Percentiles rank a stretch among this genome's conserved stretches.
Conservation (phyloP, 1,140 invertebrate species). For the Magallana gigas region DNA sequence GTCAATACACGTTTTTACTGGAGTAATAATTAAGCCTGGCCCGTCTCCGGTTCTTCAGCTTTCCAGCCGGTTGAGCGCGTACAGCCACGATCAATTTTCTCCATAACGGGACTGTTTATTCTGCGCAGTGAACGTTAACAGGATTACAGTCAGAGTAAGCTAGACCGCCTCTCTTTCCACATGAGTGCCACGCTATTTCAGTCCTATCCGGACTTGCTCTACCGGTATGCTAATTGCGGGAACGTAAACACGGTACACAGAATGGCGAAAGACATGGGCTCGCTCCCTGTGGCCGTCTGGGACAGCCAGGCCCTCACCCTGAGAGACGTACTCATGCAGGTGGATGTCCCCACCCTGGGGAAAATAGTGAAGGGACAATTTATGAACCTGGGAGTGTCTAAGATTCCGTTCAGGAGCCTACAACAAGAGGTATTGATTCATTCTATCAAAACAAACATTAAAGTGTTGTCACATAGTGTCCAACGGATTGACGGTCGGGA, state of each 20-base stretch:
- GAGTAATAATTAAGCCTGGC: background rate
- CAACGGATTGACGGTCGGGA: conserved; percentile 91
- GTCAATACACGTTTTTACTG: background rate
- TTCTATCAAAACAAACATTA: conserved; percentile 89
- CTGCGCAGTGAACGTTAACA: conserved; percentile 14
- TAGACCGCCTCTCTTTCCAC: background rate
- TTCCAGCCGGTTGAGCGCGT: background rate
- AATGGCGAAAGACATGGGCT: conserved; percentile 45
- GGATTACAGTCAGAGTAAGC: background rate
- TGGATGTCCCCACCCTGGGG: conserved; percentile 89
- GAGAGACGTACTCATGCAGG: conserved; percentile 89
- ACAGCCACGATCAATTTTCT: background rate
- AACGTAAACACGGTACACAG: conserved; percentile 51
- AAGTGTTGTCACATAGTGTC: conserved; percentile 92
- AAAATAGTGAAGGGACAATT: conserved; percentile 96
- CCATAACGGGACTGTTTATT: conserved; percentile 13
- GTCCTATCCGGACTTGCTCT: conserved; percentile 40
- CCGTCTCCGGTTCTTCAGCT: background rate
- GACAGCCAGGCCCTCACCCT: conserved; percentile 88
- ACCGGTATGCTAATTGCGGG: conserved; percentile 59
- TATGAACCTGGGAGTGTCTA: conserved; percentile 91
- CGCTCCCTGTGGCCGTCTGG: conserved; percentile 83
- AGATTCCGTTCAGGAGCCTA: conserved; percentile 81
- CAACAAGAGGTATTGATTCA: conserved; percentile 90
- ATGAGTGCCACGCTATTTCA: conserved; percentile 32